These are phyloP conservation scores for Oreocharis arfaki DNA, from an alignment of 2,113 vertebrate species.

Conservation along the genomic window DNA sequence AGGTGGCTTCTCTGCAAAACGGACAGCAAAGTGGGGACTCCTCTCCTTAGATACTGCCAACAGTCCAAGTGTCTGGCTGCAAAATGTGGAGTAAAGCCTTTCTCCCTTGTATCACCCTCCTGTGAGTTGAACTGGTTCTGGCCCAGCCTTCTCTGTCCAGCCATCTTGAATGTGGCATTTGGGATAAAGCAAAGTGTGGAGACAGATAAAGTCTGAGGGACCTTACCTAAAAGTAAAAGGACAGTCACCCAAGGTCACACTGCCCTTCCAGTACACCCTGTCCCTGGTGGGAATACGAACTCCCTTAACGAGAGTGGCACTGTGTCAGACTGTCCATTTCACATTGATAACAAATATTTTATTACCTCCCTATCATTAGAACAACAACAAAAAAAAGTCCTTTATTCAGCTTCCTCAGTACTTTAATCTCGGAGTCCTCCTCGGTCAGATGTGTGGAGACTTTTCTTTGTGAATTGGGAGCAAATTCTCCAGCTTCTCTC, in stretches of 20 bases:
- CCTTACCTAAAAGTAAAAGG: neutral
- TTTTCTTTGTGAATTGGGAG: conserved; percentile 18
- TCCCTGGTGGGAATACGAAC: neutral
- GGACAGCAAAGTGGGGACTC: neutral
- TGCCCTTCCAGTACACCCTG: neutral
- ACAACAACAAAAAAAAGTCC: neutral
- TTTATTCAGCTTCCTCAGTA: neutral
- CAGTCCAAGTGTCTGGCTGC: neutral
- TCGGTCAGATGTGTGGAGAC: neutral
- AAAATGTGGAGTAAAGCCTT: rapidly evolving
- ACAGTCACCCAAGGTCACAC: neutral
- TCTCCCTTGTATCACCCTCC: neutral
- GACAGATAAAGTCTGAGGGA: neutral
- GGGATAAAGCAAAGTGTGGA: neutral
- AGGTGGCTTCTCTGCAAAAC: neutral
- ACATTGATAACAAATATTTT: neutral
- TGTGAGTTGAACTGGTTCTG: neutral
- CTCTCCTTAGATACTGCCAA: neutral
- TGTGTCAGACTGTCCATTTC: neutral
- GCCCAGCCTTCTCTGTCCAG: neutral
- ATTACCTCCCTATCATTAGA: neutral
- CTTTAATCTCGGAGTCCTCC: neutral
- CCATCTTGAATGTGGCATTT: neutral
- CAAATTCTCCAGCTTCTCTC: conserved; percentile 32
- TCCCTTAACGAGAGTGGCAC: neutral